A percentile compares a stretch with the other conserved stretches of the same genome.
Conservation (phyloP, 2,113 vertebrate species). For the Cryptoleucopteryx plumbea region DNA sequence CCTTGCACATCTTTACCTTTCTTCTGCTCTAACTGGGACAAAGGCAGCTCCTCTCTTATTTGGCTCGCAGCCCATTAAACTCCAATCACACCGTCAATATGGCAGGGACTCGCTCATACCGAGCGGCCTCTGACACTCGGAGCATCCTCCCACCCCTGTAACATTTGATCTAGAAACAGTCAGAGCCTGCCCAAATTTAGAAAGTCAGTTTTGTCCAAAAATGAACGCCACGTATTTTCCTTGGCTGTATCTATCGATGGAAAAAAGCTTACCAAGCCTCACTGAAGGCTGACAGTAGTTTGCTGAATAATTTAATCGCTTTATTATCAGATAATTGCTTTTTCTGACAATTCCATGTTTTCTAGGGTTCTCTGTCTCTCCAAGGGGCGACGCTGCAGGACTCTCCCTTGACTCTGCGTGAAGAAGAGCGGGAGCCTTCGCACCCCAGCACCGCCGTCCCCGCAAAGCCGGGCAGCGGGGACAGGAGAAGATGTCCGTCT, state of each 20-base stretch:
- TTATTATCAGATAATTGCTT: background rate
- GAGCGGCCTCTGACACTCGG: background rate
- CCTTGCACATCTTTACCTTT: background rate
- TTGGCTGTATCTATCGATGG: background rate
- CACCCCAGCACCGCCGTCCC: accelerated
- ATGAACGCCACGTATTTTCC: accelerated
- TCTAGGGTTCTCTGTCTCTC: background rate
- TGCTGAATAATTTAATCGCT: background rate
- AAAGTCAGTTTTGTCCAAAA: background rate
- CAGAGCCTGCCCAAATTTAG: background rate
- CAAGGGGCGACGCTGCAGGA: background rate
- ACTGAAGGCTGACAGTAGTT: background rate
- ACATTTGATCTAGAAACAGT: accelerated
- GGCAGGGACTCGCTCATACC: accelerated
- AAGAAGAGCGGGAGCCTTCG: background rate
- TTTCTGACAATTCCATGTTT: background rate
- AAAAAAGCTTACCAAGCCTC: background rate
- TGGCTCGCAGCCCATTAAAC: accelerated
- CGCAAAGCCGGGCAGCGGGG: accelerated
- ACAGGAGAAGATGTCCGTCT: accelerated
- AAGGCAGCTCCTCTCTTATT: background rate
- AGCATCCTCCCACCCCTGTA: background rate
- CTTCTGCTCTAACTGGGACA: background rate
- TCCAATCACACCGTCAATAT: accelerated
- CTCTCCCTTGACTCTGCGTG: too few species aligned